Evolutionary conservation across 2,888 invertebrate genomes (phyloP).

Genomic region (Andrena camellia): DNA sequence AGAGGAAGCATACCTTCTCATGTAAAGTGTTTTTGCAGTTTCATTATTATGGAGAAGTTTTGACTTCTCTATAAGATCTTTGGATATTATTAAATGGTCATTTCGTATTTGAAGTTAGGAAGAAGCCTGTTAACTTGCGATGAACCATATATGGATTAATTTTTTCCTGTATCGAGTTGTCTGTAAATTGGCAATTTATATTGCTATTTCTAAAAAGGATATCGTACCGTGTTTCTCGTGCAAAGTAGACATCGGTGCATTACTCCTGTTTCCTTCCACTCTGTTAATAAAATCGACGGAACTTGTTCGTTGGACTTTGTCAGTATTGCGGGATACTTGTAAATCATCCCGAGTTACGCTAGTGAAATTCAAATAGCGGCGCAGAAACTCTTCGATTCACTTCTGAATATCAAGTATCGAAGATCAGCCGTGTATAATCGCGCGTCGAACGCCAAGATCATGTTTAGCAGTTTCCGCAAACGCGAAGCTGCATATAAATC

Average conservation of each 20-base stretch:
- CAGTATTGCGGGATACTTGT: slow-evolving; percentile 17
- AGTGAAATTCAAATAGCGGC: slow-evolving; percentile 50
- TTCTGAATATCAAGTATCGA: slow-evolving; percentile 52
- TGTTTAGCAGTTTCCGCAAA: slow-evolving; percentile 56
- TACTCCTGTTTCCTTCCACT: not conserved
- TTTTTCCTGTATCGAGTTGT: too few species aligned
- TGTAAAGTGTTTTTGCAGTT: not conserved
- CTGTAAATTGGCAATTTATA: too few species aligned
- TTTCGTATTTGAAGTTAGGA: not conserved
- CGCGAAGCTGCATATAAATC: slow-evolving; percentile 56
- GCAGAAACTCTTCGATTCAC: slow-evolving; percentile 50
- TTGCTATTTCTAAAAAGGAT: not conserved
- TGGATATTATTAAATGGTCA: not conserved
- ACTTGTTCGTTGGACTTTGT: not conserved
- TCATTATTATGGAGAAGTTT: not conserved
- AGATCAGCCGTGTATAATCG: slow-evolving; percentile 48
- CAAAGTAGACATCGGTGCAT: not conserved
- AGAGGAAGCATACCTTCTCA: not conserved
- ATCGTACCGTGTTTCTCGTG: not conserved
- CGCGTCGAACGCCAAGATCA: slow-evolving; percentile 47
- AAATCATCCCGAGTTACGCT: slow-evolving; percentile 40
- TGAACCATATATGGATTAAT: too few species aligned
- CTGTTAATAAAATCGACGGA: not conserved
- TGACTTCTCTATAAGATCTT: not conserved
- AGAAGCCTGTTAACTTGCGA: too few species aligned